Evolutionary conservation across 2,797 vertebrate species (phyloP).

Genomic region (Nannoperca australis): DNA sequence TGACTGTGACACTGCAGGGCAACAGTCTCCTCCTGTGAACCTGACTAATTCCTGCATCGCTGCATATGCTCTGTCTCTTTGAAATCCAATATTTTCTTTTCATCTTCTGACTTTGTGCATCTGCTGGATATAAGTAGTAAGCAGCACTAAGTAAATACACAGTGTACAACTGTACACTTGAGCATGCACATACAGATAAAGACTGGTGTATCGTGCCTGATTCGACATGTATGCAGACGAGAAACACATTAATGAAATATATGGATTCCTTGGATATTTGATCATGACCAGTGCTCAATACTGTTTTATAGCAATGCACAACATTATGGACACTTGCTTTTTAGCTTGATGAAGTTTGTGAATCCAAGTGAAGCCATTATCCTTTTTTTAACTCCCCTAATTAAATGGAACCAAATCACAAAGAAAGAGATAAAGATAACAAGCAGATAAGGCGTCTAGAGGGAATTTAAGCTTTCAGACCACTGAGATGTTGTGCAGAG

Average conservation of each 20-base stretch:
- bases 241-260: neutral
- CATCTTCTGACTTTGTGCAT: neutral
- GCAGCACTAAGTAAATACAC: neutral
- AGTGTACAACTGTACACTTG: neutral
- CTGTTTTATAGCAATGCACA: neutral
- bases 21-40: constrained; percentile 34
- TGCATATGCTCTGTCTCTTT: constrained; percentile 3
- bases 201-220: neutral
- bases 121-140: constrained; percentile 9
- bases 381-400: neutral
- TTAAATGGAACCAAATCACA: constrained; percentile 1
- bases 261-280: neutral
- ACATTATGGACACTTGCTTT: neutral
- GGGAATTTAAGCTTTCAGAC: neutral
- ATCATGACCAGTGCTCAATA: neutral
- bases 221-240: neutral
- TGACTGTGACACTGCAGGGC: constrained; percentile 37
- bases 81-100: neutral
- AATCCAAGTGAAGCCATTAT: neutral
- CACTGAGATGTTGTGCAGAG: neutral
- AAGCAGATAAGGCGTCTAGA: neutral
- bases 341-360: constrained; percentile 7
- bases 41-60: constrained; percentile 38
- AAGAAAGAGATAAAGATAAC: neutral
- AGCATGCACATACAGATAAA: neutral